Conservation (phyloP, 1,140 invertebrate genomes). For the Brachionus sp. region DNA sequence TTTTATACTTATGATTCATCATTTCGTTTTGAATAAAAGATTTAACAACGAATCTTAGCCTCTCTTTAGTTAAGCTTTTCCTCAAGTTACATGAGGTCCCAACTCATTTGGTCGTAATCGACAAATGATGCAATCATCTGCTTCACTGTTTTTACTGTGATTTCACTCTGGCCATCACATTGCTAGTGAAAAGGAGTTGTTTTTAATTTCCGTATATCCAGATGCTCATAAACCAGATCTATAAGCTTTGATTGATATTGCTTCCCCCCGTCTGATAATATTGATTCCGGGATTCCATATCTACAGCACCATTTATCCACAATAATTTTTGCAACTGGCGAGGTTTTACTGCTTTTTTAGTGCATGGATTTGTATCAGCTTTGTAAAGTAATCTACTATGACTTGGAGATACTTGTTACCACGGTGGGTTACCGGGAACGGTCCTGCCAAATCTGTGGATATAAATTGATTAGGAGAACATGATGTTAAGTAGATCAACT, state of each 20-base stretch:
- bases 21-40: too few relatives aligned
- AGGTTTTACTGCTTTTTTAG: background rate
- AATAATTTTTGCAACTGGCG: background rate
- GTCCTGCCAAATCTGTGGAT: too few relatives aligned
- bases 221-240: background rate
- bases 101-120: background rate
- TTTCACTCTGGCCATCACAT: background rate
- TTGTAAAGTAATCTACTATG: background rate
- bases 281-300: background rate
- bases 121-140: background rate
- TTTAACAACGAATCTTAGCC: too few relatives aligned
- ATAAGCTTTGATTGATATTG: background rate
- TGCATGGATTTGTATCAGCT: background rate
- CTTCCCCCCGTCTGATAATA: background rate
- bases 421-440: too few relatives aligned
- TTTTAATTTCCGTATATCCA: background rate
- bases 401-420: background rate
- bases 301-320: background rate
- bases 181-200: background rate
- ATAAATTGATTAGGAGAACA: background rate
- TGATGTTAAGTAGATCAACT: background rate
- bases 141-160: background rate
- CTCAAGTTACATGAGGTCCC: too few relatives aligned
- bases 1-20: too few relatives aligned
- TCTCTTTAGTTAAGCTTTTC: too few relatives aligned